phyloP scores from a whole-genome alignment of 2,888 invertebrate species.

The Polydrusus pterygomalis region DNA sequence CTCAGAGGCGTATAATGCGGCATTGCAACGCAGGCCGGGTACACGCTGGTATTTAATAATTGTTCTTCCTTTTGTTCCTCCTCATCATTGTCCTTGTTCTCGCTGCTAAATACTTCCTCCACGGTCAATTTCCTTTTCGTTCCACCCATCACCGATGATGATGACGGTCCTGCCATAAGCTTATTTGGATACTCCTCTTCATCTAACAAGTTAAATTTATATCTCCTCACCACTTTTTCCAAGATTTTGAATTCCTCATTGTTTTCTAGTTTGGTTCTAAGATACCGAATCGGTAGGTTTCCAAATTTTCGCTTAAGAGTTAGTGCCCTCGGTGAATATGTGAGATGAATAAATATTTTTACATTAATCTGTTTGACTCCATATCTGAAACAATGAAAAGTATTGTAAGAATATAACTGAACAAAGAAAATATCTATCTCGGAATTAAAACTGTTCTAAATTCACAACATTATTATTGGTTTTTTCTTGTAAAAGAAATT shows the following conservation, averaged over 20 bases:
- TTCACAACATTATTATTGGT: no score
- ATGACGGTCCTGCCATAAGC: background rate
- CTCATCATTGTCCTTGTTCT: no score
- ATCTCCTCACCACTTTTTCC: no score
- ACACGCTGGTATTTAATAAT: no score
- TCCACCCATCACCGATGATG: background rate
- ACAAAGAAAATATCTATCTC: no score
- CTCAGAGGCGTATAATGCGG: no score
- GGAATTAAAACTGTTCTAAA: no score
- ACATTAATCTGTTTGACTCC: background rate
- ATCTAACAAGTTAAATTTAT: background rate
- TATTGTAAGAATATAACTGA: background rate
- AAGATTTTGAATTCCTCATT: no score
- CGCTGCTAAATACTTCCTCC: background rate
- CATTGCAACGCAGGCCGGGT: no score
- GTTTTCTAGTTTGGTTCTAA: background rate
- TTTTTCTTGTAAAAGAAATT: no score
- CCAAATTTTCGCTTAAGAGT: background rate
- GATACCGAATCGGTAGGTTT: background rate
- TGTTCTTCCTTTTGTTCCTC: no score
- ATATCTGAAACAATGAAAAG: constrained; percentile 4
- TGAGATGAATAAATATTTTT: background rate
- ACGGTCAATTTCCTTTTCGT: background rate
- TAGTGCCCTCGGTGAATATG: background rate
- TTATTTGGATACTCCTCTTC: background rate